Percentiles rank a stretch among this genome's conserved stretches.
phyloP scores from a whole-genome alignment of 2,113 vertebrate genomes.

The Hepsetus odoe region DNA sequence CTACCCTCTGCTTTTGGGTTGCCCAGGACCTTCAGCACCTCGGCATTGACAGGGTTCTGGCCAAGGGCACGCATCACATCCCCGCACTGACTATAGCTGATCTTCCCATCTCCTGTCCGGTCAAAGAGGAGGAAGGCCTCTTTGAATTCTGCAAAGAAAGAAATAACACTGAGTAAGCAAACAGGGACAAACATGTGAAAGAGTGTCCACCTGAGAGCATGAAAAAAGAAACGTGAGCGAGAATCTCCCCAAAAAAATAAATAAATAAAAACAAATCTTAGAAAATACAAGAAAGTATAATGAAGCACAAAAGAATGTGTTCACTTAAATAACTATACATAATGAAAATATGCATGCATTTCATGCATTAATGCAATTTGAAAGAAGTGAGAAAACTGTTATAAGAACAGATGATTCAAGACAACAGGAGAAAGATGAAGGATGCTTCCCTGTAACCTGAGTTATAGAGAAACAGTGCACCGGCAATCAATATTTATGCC shows the following conservation, averaged over 20 bases:
- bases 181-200: neutral
- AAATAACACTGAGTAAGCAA: slow-evolving; percentile 7
- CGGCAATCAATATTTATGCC: slow-evolving; percentile 49
- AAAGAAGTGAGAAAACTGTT: neutral
- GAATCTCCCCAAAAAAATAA: neutral
- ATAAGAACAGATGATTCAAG: neutral
- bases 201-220: neutral
- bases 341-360: neutral
- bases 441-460: neutral
- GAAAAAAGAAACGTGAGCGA: neutral
- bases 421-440: neutral
- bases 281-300: neutral
- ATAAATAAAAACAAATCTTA: neutral
- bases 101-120: slow-evolving; percentile 90
- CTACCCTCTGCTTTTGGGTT: slow-evolving; percentile 94
- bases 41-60: slow-evolving; percentile 94
- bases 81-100: slow-evolving; percentile 88
- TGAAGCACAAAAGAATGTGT: neutral
- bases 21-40: slow-evolving; percentile 93
- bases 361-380: neutral
- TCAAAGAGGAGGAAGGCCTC: slow-evolving; percentile 95
- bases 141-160: slow-evolving; percentile 84
- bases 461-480: slow-evolving; percentile 39
- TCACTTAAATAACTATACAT: neutral
- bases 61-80: slow-evolving; percentile 93